These are phyloP conservation scores for Microvelia longipes DNA, from an alignment of 1,140 invertebrate species.

Conservation along the genomic window DNA sequence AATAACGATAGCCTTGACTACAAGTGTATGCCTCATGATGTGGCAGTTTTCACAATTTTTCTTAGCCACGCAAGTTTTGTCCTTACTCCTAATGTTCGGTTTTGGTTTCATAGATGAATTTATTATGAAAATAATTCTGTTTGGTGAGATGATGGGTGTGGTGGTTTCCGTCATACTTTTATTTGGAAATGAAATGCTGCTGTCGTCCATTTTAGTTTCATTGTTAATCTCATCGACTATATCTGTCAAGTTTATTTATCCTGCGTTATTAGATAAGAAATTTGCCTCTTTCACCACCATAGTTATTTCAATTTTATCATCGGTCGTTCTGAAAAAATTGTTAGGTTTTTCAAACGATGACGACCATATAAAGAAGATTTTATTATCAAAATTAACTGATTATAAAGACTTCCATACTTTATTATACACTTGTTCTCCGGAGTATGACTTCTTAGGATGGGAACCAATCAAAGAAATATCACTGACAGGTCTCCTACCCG, in stretches of 20 bases:
- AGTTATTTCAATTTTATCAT: constrained; percentile 2
- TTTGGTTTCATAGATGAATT: constrained; percentile 17
- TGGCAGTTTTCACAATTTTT: constrained; percentile 72
- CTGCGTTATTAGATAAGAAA: constrained; percentile 11
- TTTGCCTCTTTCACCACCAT: background rate
- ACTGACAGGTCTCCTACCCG: constrained; percentile 40
- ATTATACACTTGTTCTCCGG: constrained; percentile 66
- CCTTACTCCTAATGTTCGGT: constrained; percentile 45
- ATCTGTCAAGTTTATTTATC: constrained; percentile 26
- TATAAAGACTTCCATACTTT: constrained; percentile 67
- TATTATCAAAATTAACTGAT: constrained; percentile 55
- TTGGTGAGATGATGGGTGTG: constrained; percentile 32
- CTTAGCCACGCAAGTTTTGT: constrained; percentile 48
- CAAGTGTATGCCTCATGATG: constrained; percentile 37
- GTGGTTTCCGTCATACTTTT: constrained; percentile 33
- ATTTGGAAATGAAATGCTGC: constrained; percentile 48
- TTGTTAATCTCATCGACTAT: constrained; percentile 25
- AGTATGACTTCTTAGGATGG: constrained; percentile 63
- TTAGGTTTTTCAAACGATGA: constrained; percentile 38
- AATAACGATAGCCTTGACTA: constrained; percentile 18
- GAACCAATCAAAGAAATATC: constrained; percentile 13
- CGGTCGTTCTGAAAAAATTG: constrained; percentile 33
- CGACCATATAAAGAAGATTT: constrained; percentile 59
- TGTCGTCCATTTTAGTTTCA: constrained; percentile 47
- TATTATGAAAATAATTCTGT: constrained; percentile 27